A percentile compares a stretch with the other conserved stretches of the same genome.
Evolutionary conservation across 1,140 invertebrate species (phyloP).

Genomic region (Onthophagus taurus): DNA sequence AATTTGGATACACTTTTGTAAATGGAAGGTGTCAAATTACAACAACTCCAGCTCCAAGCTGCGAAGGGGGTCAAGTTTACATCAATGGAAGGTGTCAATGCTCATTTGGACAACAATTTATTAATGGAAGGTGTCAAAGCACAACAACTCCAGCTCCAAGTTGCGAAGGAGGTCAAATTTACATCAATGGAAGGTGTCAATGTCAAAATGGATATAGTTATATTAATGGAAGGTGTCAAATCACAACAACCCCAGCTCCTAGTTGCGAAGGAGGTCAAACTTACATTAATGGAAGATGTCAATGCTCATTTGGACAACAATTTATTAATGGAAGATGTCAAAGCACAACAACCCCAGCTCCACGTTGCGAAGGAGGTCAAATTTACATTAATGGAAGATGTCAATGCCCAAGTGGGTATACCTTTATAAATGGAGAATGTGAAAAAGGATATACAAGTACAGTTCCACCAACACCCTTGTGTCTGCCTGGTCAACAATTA

Average conservation of each 20-base stretch:
- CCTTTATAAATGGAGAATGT: no score
- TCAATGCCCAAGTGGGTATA: no score
- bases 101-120: background rate
- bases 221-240: conserved; percentile 7
- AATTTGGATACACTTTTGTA: background rate
- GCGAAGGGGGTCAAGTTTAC: background rate
- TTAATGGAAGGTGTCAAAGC: background rate
- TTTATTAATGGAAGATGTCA: conserved; percentile 1
- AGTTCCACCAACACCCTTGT: conserved; percentile 4
- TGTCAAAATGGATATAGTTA: background rate
- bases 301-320: conserved; percentile 1
- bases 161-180: background rate
- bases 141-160: no score
- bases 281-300: conserved; percentile 14
- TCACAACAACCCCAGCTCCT: no score
- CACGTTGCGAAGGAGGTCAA: no score
- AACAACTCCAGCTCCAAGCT: background rate
- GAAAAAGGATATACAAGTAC: no score
- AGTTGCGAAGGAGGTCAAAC: conserved; percentile 1
- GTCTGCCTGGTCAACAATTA: background rate
- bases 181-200: background rate
- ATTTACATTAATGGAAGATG: background rate
- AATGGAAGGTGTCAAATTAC: conserved; percentile 5
- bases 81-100: conserved; percentile 1
- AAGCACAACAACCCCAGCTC: no score